phyloP scores from a whole-genome alignment of 64 coral and sea anemone species.

The Actinia tenebrosa region DNA sequence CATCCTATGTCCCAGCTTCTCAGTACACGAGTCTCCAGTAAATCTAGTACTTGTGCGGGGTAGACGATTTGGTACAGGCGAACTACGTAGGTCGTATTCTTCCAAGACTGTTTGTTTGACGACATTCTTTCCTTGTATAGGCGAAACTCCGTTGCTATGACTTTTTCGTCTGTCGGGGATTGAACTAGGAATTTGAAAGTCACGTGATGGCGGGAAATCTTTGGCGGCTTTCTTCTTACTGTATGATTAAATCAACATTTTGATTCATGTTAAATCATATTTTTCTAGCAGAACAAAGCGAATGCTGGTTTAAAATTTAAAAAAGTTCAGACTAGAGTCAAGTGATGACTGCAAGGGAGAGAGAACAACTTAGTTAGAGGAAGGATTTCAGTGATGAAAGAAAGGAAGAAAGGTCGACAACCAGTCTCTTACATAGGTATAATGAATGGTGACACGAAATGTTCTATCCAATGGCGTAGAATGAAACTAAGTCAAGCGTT shows the following conservation, averaged over 20 bases:
- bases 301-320: no score
- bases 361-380: background rate
- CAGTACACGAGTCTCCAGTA: constrained; percentile 27
- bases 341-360: background rate
- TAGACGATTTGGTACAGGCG: constrained; percentile 43
- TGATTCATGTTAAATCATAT: no score
- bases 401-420: no score
- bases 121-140: constrained; percentile 34
- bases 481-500: background rate
- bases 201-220: constrained; percentile 37
- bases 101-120: background rate
- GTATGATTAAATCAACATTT: no score
- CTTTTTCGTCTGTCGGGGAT: constrained; percentile 26
- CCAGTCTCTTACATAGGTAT: no score
- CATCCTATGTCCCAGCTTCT: constrained; percentile 74
- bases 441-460: no score
- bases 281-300: background rate
- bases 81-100: constrained; percentile 30
- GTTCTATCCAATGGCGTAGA: no score
- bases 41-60: constrained; percentile 24
- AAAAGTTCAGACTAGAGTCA: background rate
- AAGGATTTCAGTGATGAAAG: no score
- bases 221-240: constrained; percentile 31
- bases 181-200: constrained; percentile 43
- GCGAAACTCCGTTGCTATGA: constrained; percentile 43